phyloP scores from a whole-genome alignment of 1,140 invertebrate species.

The Halictus rubicundus region DNA sequence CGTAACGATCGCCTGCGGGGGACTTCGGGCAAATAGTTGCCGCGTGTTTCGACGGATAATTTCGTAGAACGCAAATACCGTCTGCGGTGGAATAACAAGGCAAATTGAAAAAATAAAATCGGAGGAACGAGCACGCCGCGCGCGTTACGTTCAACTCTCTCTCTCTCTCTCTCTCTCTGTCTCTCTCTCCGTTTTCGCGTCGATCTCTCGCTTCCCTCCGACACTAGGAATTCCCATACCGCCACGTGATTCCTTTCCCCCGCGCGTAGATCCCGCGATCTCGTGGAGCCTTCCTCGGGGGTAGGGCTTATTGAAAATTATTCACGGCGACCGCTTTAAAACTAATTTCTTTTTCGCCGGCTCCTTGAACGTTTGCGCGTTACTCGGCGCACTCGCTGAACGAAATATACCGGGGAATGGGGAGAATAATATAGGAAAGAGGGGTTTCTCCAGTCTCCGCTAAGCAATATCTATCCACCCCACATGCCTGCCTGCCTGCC shows the following conservation, averaged over 20 bases:
- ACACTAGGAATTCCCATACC: no score
- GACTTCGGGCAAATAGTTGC: slow-evolving; percentile 5
- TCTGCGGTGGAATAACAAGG: no score
- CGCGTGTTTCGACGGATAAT: slow-evolving; percentile 21
- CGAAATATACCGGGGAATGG: slow-evolving; percentile 69
- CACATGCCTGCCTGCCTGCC: slow-evolving; percentile 73
- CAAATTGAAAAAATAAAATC: no score
- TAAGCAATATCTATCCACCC: slow-evolving; percentile 80
- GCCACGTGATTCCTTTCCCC: not conserved
- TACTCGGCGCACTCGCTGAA: slow-evolving; percentile 65
- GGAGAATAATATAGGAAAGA: slow-evolving; percentile 78
- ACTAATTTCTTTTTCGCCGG: slow-evolving; percentile 23
- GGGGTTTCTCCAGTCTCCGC: slow-evolving; percentile 71
- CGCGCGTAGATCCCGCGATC: not conserved
- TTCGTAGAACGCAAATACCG: slow-evolving; percentile 1
- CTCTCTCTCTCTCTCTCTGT: not conserved
- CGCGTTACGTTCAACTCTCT: not conserved
- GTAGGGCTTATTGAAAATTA: slow-evolving; percentile 15
- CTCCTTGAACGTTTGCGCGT: slow-evolving; percentile 62
- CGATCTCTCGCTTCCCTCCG: no score
- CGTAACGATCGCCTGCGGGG: not conserved
- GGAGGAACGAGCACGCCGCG: no score
- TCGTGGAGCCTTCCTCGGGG: not conserved
- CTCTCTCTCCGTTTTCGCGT: no score
- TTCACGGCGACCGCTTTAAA: slow-evolving; percentile 14